Evolutionary conservation across 2,888 invertebrate genomes (phyloP), one percentile per base, ranked within the genome.

Genomic region (Leptogaster cylindrica): DNA sequence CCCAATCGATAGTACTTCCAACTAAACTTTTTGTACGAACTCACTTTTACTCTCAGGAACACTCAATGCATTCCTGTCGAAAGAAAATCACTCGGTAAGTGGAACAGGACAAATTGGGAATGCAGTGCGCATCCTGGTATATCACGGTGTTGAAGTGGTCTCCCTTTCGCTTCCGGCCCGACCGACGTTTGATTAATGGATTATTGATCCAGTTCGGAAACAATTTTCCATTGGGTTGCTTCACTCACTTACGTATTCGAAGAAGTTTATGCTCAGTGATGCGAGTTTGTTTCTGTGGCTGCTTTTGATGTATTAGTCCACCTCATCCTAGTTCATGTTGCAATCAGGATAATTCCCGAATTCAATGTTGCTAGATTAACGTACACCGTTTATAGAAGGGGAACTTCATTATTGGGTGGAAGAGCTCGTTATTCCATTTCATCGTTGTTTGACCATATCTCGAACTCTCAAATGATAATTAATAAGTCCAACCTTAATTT

Each of bases 131-230:
- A 36, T 55, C 55, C 55, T 36, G 36, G 39, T 20, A 55, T 36
- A 55, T 33, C 36, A 23, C 1, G 36, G 28, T 14, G 3, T 25
- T 50, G 14, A 27, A 50, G 50, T 27, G 36, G 23, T 23, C 39
- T 14, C 18, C 12, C 23, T 4, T 12, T 41, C 25, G 14, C 36
- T 23, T 2, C 23, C 48, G 6, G 20, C 36, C 36, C 48, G 20
- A 25, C 27, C 27, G 28, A 48, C 50, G 39, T 65, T 65, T 65
- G 65, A 65, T 65, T 65, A 65, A 65, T 65, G 65, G 65, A 65
- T 39, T 65, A 65, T 65, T 50, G 65, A 65, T 65, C 33, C 25
- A 65, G 51, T 39, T 27, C 65, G 50, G 65, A 65, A 65, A 65
- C 51, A 65, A 65, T 65, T 65, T 65, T 65, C 65, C 44, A 28